Evolutionary conservation across 2,797 vertebrate species (phyloP).

Genomic region (Megalops cyprinoides): DNA sequence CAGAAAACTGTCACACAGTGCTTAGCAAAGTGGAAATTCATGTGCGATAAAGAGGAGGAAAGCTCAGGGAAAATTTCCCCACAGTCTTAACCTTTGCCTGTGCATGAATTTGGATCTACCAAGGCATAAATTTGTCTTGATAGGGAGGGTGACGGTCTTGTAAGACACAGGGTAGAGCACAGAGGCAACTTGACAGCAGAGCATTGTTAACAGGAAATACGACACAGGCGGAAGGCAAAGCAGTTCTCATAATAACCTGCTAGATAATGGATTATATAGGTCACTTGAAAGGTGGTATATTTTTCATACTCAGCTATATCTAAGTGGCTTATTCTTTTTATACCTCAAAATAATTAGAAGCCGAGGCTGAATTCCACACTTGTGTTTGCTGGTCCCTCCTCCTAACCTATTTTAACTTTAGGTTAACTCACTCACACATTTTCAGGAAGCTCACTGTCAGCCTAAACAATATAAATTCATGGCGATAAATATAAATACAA

Average conservation of each 20-base stretch:
- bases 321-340: constrained; percentile 77
- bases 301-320: constrained; percentile 82
- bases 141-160: constrained; percentile 22
- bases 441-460: constrained; percentile 27
- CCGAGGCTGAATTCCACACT: constrained; percentile 61
- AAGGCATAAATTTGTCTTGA: constrained; percentile 26
- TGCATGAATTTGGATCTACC: constrained; percentile 3
- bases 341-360: constrained; percentile 58
- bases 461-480: constrained; percentile 24
- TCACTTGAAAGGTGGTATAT: constrained; percentile 78
- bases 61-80: constrained; percentile 35
- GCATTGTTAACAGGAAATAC: constrained; percentile 70
- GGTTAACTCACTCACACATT: constrained; percentile 51
- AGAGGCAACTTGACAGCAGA: constrained; percentile 62
- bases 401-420: constrained; percentile 72
- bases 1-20: constrained; percentile 49
- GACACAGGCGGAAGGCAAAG: constrained; percentile 73
- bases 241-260: constrained; percentile 77
- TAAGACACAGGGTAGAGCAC: neutral
- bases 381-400: constrained; percentile 36
- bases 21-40: constrained; percentile 51
- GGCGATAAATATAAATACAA: constrained; percentile 14
- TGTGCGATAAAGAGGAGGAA: constrained; percentile 28
- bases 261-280: constrained; percentile 83
- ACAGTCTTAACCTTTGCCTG: constrained; percentile 28